Conservation (phyloP, 2,888 invertebrate genomes). For the Pheosia tremula region DNA sequence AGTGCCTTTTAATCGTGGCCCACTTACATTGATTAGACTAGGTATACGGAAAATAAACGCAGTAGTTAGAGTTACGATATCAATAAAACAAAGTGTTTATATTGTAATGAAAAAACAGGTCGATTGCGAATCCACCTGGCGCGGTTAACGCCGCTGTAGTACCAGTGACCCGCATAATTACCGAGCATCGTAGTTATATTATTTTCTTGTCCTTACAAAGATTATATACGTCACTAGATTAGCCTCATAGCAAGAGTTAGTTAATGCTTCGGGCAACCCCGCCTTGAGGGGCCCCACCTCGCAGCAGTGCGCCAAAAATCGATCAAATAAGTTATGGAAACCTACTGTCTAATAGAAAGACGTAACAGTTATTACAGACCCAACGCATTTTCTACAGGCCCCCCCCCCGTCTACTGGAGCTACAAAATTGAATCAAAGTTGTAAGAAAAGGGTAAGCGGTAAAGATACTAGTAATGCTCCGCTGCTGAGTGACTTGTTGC, state of each 20-base stretch:
- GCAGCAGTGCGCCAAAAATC: no score
- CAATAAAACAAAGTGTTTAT: constrained; percentile 7
- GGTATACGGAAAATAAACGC: constrained; percentile 26
- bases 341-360: no score
- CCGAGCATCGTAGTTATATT: no score
- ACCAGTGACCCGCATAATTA: neutral
- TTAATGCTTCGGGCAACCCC: no score
- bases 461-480: neutral
- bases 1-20: constrained; percentile 63
- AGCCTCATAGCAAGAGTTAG: no score
- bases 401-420: no score
- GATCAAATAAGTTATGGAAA: no score
- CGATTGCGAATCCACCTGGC: constrained; percentile 1
- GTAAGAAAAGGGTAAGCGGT: neutral
- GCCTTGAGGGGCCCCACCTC: no score
- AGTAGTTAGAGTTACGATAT: constrained; percentile 20
- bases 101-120: constrained; percentile 17
- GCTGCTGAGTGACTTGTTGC: constrained; percentile 1
- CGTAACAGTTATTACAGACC: no score
- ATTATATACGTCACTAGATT: no score
- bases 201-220: no score
- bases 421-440: neutral
- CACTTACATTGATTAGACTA: constrained; percentile 58
- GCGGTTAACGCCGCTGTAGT: neutral
- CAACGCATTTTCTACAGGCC: no score